Percentiles rank a stretch among this genome's conserved stretches.
Evolutionary conservation across 2,113 vertebrate species (phyloP).

Genomic region (Poeciliopsis retropinna): DNA sequence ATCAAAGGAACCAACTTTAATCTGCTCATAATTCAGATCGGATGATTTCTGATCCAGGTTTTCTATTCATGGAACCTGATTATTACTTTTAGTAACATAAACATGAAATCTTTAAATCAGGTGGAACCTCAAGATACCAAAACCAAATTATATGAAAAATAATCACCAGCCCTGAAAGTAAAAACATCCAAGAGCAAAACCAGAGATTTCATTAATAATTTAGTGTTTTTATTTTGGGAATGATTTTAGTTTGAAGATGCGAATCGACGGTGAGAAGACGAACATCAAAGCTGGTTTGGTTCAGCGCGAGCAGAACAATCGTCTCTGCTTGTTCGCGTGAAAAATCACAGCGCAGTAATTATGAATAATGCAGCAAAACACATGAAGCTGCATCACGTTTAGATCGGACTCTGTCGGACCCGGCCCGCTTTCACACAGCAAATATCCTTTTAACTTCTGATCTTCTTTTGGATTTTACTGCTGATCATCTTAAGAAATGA

Average conservation of each 20-base stretch:
- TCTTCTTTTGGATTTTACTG: not conserved
- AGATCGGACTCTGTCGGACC: not conserved
- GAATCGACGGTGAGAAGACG: not conserved
- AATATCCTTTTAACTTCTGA: not conserved
- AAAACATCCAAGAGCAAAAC: not conserved
- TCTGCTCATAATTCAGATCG: not conserved
- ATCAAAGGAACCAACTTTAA: not conserved
- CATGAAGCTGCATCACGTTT: not conserved
- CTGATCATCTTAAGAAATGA: not conserved
- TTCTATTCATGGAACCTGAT: not conserved
- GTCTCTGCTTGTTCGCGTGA: not conserved
- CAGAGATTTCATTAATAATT: not conserved
- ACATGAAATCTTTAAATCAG: too few species aligned
- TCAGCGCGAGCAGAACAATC: not conserved
- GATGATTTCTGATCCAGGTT: not conserved
- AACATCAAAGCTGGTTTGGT: not conserved
- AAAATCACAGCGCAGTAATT: not conserved
- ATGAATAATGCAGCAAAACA: not conserved
- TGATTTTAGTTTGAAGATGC: not conserved
- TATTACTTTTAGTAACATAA: too few species aligned
- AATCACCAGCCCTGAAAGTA: too few species aligned
- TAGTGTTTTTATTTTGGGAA: not conserved
- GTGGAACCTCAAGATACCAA: too few species aligned
- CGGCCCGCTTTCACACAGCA: not conserved
- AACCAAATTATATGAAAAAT: too few species aligned